Evolutionary conservation across 2,797 vertebrate genomes (phyloP).

Genomic region (Caiman crocodilus): DNA sequence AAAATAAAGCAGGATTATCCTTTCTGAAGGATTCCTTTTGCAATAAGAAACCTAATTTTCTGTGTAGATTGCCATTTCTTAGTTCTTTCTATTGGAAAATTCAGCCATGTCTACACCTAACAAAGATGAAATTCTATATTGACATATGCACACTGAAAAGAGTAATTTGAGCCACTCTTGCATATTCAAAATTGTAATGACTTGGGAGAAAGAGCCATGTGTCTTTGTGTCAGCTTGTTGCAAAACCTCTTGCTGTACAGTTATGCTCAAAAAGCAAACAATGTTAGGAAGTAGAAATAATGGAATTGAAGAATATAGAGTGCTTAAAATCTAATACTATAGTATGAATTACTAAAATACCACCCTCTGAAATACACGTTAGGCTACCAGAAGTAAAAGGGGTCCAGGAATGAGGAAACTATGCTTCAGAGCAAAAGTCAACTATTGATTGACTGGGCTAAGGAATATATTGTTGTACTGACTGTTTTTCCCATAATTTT

Average conservation of each 20-base stretch:
- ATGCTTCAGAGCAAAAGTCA: neutral
- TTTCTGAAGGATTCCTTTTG: neutral
- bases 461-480: neutral
- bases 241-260: neutral
- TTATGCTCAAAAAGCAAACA: neutral
- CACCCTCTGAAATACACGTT: neutral
- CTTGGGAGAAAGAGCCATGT: neutral
- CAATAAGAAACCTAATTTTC: neutral
- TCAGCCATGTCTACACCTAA: neutral
- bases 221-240: neutral
- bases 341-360: neutral
- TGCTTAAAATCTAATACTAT: neutral
- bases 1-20: neutral
- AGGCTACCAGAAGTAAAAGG: neutral
- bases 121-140: neutral
- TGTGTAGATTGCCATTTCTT: neutral
- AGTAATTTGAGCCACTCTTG: neutral
- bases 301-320: neutral
- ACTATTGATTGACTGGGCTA: neutral
- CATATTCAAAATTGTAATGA: neutral
- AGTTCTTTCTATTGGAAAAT: neutral
- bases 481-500: neutral
- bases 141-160: neutral
- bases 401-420: neutral
- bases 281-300: slow-evolving; percentile 10